Percentiles rank a stretch among this genome's conserved stretches.
phyloP scores from a whole-genome alignment of 1,140 invertebrate genomes.

The Eueides isabella region DNA sequence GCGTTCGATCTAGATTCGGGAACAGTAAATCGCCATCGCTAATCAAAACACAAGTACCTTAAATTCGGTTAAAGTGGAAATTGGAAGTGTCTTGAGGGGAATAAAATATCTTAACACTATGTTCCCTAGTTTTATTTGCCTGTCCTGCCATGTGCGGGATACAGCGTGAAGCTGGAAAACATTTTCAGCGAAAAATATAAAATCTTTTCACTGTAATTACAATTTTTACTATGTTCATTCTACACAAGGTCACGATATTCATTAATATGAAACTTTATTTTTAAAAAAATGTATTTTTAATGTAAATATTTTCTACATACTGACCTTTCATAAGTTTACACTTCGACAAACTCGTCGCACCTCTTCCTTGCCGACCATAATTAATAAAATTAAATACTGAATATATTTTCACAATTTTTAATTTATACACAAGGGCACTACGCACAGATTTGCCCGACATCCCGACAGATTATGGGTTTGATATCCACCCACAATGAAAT shows the following conservation, averaged over 20 bases:
- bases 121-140: too few species aligned
- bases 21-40: too few species aligned
- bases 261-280: neutral
- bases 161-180: neutral
- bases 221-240: neutral
- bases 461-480: too few species aligned
- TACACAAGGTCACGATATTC: constrained; percentile 2
- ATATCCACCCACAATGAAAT: too few species aligned
- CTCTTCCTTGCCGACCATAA: neutral
- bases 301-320: neutral
- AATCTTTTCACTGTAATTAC: constrained; percentile 6
- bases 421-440: too few species aligned
- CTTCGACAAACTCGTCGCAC: neutral
- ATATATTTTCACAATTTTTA: neutral
- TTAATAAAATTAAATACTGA: neutral
- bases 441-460: too few species aligned
- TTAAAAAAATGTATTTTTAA: constrained; percentile 3
- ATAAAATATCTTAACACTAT: too few species aligned
- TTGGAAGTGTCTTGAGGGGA: too few species aligned
- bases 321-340: neutral
- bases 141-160: too few species aligned
- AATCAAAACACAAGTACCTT: too few species aligned
- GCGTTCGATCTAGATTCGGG: too few species aligned
- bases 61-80: too few species aligned
- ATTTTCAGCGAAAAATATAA: neutral